Evolutionary conservation across 2,888 invertebrate species (phyloP), one percentile per base, ranked within the genome.

Genomic region (Allacma fusca): DNA sequence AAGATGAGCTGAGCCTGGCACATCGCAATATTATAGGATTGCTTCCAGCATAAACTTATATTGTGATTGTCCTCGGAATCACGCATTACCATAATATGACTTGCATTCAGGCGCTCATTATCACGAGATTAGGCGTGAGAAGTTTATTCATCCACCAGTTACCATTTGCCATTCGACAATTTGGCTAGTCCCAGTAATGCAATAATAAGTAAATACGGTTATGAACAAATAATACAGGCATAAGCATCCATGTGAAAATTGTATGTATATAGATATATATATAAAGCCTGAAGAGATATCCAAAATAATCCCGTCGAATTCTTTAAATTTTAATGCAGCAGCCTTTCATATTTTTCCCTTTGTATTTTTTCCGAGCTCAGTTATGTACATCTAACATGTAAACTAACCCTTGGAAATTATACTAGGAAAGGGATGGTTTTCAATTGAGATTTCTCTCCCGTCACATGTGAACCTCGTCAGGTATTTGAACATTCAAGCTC

Each of bases 41-140:
- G 24, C 16, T 2, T 62, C 13, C 2, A 29, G 28, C 26, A 16
- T 28, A 26, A n/a, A 9, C 26, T 16, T 62, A 23, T 62, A 23
- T 62, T 4, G 2, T 50, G 5, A 50, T 50, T 62, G 65, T 65
- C 65, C 65, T 65, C 65, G 65, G 65, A 65, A 65, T 65, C 65
- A 65, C 65, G 65, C 65, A 50, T 50, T 50, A 50, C 50, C 62
- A 1, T 23, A 28, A 65, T 65, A 65, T 24, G 65, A 65, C 65
- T 65, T 65, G 19, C 28, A 65, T n/a, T 65, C 65, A 65, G 12
- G 28, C 29, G 7, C 12, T 65, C 28, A 65, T 65, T 65, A 65
- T 65, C 28, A 23, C 28, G 65, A 65, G 65, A 26, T 65, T 24
- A 65, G 65, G 65, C 65, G 65, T 65, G 65, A 65, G 65, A 65